Evolutionary conservation across 2,797 vertebrate species (phyloP).

Genomic region (Anisognathus igniventris): DNA sequence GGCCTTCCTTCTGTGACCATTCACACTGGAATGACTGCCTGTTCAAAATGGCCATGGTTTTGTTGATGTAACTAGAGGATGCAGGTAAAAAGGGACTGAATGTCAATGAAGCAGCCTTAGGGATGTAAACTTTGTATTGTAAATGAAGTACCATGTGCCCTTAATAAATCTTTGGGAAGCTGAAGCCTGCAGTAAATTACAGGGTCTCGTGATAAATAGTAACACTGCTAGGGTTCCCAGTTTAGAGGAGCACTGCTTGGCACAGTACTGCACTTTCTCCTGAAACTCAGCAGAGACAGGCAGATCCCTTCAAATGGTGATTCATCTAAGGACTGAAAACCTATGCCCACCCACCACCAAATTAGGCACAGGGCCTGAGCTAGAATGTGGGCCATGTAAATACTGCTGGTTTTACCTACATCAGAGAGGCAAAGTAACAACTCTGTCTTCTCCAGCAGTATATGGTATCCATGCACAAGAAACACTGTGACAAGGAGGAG

Average conservation of each 20-base stretch:
- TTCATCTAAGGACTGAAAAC: background rate
- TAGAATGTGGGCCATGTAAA: background rate
- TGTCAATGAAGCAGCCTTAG: background rate
- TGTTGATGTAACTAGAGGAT: background rate
- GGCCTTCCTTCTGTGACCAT: background rate
- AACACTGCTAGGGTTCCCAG: background rate
- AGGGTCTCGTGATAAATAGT: background rate
- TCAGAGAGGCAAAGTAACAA: background rate
- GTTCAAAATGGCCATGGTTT: background rate
- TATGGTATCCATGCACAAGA: background rate
- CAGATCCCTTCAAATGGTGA: background rate
- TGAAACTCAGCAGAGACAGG: background rate
- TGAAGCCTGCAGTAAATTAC: background rate
- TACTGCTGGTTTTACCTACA: background rate
- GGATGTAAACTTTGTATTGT: background rate
- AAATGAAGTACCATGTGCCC: background rate
- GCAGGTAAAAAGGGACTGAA: background rate
- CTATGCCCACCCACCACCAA: background rate
- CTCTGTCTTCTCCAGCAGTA: background rate
- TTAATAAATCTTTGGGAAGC: background rate
- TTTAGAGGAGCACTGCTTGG: background rate
- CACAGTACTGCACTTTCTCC: background rate
- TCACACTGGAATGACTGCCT: background rate
- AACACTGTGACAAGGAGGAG: background rate
- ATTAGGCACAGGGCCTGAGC: background rate